A percentile compares a stretch with the other conserved stretches of the same genome.
Evolutionary conservation across 2,888 invertebrate genomes (phyloP).

Genomic region (Chelonus formosanus): DNA sequence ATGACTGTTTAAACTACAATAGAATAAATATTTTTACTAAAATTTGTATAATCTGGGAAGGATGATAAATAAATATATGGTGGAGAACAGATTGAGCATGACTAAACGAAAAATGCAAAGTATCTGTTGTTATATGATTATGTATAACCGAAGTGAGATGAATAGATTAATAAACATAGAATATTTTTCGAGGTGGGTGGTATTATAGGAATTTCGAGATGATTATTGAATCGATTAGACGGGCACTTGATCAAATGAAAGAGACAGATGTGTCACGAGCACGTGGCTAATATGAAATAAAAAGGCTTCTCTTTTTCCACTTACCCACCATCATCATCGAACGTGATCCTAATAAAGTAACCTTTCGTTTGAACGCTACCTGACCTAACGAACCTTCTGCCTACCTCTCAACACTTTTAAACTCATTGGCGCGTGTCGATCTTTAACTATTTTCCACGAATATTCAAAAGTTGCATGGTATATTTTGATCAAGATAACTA

Average conservation of each 20-base stretch:
- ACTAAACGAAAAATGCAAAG: constrained; percentile 16
- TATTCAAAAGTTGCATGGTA: too few species aligned
- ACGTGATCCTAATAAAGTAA: constrained; percentile 40
- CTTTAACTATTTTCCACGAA: constrained; percentile 3
- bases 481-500: too few species aligned
- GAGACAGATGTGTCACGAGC: constrained; percentile 37
- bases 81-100: background rate
- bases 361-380: constrained; percentile 24
- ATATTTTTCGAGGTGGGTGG: constrained; percentile 12
- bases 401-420: constrained; percentile 4
- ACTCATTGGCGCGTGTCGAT: constrained; percentile 38
- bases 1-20: too few species aligned
- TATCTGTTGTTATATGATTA: constrained; percentile 6
- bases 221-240: background rate
- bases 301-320: constrained; percentile 24
- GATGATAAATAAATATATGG: background rate
- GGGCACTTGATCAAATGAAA: background rate
- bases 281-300: constrained; percentile 12
- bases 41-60: too few species aligned
- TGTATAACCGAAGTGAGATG: background rate
- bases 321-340: constrained; percentile 17
- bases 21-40: too few species aligned
- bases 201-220: constrained; percentile 1
- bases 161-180: background rate
- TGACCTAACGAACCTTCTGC: constrained; percentile 6